These are phyloP conservation scores for Pharmacophagus antenor DNA, from an alignment of 2,888 invertebrate species.

Conservation along the genomic window DNA sequence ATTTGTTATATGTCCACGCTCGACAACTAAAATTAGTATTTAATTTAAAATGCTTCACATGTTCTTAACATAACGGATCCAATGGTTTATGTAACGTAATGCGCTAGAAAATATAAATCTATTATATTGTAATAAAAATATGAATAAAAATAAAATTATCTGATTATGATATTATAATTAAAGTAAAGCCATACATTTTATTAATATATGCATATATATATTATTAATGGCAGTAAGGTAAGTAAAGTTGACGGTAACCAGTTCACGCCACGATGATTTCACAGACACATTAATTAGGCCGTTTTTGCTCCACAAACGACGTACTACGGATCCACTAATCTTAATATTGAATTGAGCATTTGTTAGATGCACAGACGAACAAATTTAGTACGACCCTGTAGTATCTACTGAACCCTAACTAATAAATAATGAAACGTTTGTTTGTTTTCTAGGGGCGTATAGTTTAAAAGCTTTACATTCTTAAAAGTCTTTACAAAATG, in stretches of 20 bases:
- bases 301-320: slow-evolving; percentile 56
- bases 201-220: not conserved
- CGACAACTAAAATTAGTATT: slow-evolving; percentile 17
- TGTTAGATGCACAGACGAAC: slow-evolving; percentile 74
- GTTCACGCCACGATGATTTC: slow-evolving; percentile 37
- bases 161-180: not conserved
- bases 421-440: slow-evolving; percentile 56
- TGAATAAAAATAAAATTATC: not conserved
- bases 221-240: slow-evolving; percentile 14
- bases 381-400: slow-evolving; percentile 72
- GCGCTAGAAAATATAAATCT: no score
- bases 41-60: slow-evolving; percentile 24
- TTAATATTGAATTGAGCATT: slow-evolving; percentile 76
- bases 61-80: no score
- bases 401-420: slow-evolving; percentile 69
- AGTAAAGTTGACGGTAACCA: slow-evolving; percentile 31
- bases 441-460: slow-evolving; percentile 67
- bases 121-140: not conserved
- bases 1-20: slow-evolving; percentile 7
- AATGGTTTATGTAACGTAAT: no score
- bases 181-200: not conserved
- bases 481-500: slow-evolving; percentile 74
- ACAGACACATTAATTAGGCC: slow-evolving; percentile 55
- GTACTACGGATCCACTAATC: slow-evolving; percentile 58
- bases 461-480: slow-evolving; percentile 70